Conservation (phyloP, 2,113 vertebrate species). For the Cygnus buccinator region DNA sequence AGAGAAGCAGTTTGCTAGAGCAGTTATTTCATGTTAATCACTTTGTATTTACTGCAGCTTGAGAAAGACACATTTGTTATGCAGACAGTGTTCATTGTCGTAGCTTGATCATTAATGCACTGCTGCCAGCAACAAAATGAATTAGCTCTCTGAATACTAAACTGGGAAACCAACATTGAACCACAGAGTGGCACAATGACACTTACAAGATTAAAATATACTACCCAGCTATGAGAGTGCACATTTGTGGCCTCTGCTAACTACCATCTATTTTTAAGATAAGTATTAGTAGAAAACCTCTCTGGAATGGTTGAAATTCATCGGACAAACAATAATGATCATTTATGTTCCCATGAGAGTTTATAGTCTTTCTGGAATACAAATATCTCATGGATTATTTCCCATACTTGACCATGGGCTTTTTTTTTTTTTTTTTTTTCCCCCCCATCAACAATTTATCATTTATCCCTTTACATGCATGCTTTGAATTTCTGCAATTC, state of each 20-base stretch:
- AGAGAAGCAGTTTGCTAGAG: slow-evolving; percentile 60
- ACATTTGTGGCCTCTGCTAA: slow-evolving; percentile 49
- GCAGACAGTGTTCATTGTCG: slow-evolving; percentile 78
- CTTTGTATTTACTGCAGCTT: slow-evolving; percentile 76
- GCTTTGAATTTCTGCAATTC: slow-evolving; percentile 69
- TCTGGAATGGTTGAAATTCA: neutral
- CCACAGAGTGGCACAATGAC: slow-evolving; percentile 62
- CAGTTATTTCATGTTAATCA: slow-evolving; percentile 77
- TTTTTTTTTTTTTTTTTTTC: neutral
- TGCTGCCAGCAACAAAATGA: slow-evolving; percentile 71
- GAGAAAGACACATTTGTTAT: slow-evolving; percentile 79
- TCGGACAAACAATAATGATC: slow-evolving; percentile 24
- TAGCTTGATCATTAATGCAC: slow-evolving; percentile 74
- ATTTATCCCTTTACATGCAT: slow-evolving; percentile 38
- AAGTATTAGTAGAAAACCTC: neutral
- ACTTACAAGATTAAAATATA: slow-evolving; percentile 63
- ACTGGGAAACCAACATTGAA: slow-evolving; percentile 47
- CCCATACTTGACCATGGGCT: slow-evolving; percentile 13
- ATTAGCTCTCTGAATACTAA: slow-evolving; percentile 77
- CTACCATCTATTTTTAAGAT: slow-evolving; percentile 63
- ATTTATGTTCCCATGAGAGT: slow-evolving; percentile 40
- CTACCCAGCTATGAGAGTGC: slow-evolving; percentile 32
- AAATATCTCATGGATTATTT: slow-evolving; percentile 40
- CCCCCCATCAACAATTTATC: slow-evolving; percentile 48
- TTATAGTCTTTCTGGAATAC: slow-evolving; percentile 38